Percentiles rank a stretch among this genome's conserved stretches.
Conservation (phyloP, 2,797 vertebrate species). For the Macroramphosus scolopax region DNA sequence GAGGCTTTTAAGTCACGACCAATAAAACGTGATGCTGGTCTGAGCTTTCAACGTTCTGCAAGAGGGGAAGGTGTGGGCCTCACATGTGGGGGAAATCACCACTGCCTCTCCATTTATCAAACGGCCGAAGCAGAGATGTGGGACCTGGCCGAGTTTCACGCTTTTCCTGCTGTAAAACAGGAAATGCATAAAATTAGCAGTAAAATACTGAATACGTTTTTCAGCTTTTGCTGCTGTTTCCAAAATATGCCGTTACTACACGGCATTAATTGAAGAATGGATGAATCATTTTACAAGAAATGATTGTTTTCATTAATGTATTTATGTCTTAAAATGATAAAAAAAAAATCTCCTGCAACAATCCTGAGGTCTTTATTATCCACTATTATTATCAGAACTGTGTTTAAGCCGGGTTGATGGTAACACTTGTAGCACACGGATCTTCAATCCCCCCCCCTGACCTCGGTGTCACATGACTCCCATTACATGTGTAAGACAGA, state of each 20-base stretch:
- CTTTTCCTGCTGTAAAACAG: slow-evolving; percentile 10
- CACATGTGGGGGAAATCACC: slow-evolving; percentile 39
- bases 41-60: slow-evolving; percentile 42
- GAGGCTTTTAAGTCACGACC: slow-evolving; percentile 55
- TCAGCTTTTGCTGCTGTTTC: slow-evolving; percentile 22
- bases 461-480: slow-evolving; percentile 45
- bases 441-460: slow-evolving; percentile 34
- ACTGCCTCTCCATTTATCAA: slow-evolving; percentile 29
- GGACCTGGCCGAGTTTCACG: slow-evolving; percentile 1
- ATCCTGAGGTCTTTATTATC: no score
- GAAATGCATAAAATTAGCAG: slow-evolving; percentile 42
- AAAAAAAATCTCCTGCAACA: no score
- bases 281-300: no score
- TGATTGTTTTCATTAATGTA: no score
- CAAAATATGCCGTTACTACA: no score
- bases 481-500: slow-evolving; percentile 41
- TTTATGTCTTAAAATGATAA: no score
- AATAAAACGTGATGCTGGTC: slow-evolving; percentile 57
- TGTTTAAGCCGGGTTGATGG: slow-evolving; percentile 13
- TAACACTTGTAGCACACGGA: slow-evolving; percentile 26
- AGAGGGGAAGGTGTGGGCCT: slow-evolving; percentile 28
- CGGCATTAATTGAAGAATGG: no score
- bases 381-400: slow-evolving; percentile 2
- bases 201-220: slow-evolving; percentile 39
- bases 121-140: background rate